These are phyloP conservation scores for Pangasius macronema DNA, from an alignment of 2,797 vertebrate species.

Conservation along the genomic window DNA sequence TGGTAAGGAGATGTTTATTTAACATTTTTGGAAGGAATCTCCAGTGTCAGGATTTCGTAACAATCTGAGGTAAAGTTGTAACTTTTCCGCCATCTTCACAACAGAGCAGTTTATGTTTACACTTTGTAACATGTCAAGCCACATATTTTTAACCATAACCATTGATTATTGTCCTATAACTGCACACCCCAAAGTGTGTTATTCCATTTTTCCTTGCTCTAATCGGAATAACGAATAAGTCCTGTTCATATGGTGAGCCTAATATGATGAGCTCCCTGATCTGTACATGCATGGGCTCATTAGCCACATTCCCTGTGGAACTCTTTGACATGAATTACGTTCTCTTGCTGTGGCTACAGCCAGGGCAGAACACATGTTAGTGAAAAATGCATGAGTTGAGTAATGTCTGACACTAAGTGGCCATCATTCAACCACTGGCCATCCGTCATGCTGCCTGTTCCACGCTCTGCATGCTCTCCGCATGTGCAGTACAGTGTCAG, in stretches of 20 bases:
- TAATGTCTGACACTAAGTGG: constrained; percentile 70
- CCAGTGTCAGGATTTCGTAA: not conserved
- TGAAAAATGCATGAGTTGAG: constrained; percentile 72
- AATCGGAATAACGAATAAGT: not conserved
- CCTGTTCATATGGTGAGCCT: not conserved
- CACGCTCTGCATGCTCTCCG: constrained; percentile 43
- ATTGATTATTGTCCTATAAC: not conserved
- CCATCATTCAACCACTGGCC: constrained; percentile 58
- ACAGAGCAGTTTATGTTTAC: too few species aligned
- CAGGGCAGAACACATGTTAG: constrained; percentile 57
- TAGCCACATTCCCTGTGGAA: not conserved
- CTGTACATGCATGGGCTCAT: not conserved
- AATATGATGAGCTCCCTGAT: constrained; percentile 11
- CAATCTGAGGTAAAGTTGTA: not conserved
- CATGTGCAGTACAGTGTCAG: constrained; percentile 67
- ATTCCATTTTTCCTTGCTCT: not conserved
- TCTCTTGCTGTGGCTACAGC: constrained; percentile 21
- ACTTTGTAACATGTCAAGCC: too few species aligned
- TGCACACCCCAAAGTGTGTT: not conserved
- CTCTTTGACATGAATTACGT: constrained; percentile 46
- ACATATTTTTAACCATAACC: too few species aligned
- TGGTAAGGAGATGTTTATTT: not conserved
- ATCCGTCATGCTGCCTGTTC: constrained; percentile 34
- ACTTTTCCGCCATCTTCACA: not conserved
- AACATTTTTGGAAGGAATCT: not conserved